Base-by-base conservation (phyloP, 2,888 invertebrate species). In the Scaptomyza tumidula region DNA sequence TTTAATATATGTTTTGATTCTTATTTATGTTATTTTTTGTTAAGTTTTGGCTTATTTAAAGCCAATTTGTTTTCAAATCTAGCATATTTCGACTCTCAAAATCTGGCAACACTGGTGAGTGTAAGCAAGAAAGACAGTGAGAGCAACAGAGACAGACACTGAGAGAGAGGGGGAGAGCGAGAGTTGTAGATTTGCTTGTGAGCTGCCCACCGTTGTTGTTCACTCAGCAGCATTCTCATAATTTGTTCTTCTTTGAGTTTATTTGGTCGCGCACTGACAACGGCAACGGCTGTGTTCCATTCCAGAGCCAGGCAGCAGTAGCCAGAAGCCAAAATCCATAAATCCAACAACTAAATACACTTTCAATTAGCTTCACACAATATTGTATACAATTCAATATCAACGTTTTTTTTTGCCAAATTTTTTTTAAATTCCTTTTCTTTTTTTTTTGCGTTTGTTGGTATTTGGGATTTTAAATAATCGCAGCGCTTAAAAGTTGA, bases 211-310 rank as follows among this genome's bases (percentile, higher is more conserved):
- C 27, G 13, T 13, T 19, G 13, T 10, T 16, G 49, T 19, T 10
- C 37, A 52, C 14, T 39, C 41, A 33, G 37, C 46, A 24, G 58
- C 58, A 33, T 50, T 13, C 29, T 14, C 31, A 55, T n/a, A 45
- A 37, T 64, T 63, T 57, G 60, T 55, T 45, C 39, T 53, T 56
- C 43, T 41, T 57, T 49, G 46, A 53, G 41, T 49, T 73, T 62
- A 77, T 78, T 77, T 63, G 60, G 50, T 46, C 70, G 70, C 66
- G 70, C 63, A 63, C 45, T 55, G 60, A 75, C 75, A 63, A 67
- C 75, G 63, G 63, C 79, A 64, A 56, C 75, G 77, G 79, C 75
- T 76, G 78, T 44, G 60, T 46, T 33, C 35, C 56, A 54, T 45
- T 72, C 58, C 67, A 54, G 56, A 43, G 43, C 13, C 27, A 39